A percentile compares a stretch with the other conserved stretches of the same genome.
Conservation (phyloP, 2,113 vertebrate species). For the Crotalus helleri region DNA sequence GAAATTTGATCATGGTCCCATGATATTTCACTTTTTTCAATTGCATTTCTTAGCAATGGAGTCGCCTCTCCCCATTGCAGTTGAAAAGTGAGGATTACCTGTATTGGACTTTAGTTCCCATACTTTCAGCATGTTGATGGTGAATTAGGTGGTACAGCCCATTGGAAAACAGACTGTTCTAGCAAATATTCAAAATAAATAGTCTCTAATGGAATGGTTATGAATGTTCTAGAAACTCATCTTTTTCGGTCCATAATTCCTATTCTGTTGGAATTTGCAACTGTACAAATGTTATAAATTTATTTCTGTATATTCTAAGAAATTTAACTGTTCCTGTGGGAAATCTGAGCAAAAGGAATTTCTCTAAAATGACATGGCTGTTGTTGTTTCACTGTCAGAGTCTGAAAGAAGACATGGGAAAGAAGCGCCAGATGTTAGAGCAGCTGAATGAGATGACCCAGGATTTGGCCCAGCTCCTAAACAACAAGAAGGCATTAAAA, state of each 20-base stretch:
- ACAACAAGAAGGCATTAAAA: constrained; percentile 69
- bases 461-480: constrained; percentile 81
- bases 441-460: constrained; percentile 87
- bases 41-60: not conserved
- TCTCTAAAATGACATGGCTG: constrained; percentile 16
- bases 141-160: not conserved
- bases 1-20: not conserved
- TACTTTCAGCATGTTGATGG: not conserved
- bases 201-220: not conserved
- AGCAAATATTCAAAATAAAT: not conserved
- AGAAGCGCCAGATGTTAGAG: constrained; percentile 83
- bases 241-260: not conserved
- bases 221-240: not conserved
- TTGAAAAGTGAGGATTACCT: not conserved
- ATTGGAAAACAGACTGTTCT: not conserved
- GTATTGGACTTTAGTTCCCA: not conserved
- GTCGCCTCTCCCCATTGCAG: not conserved
- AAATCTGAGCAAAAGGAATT: not conserved
- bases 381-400: constrained; percentile 68
- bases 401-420: constrained; percentile 95
- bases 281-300: not conserved
- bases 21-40: not conserved
- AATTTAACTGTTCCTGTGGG: not conserved
- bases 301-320: not conserved
- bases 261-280: not conserved